Percentiles rank a stretch among this genome's conserved stretches.
phyloP scores from a whole-genome alignment of 2,888 invertebrate species.

The Ptilodon capucinus region DNA sequence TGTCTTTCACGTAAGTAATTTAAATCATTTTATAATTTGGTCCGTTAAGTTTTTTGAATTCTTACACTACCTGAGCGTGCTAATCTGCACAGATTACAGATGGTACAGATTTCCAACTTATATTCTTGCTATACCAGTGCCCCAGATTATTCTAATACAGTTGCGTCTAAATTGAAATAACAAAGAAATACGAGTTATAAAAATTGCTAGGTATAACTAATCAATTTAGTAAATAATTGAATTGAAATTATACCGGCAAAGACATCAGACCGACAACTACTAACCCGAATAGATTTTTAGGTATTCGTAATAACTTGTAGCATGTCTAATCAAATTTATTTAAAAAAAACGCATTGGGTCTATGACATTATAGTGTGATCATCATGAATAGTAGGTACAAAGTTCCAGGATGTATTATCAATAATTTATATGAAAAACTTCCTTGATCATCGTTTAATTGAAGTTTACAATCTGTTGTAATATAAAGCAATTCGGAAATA shows the following conservation, averaged over 20 bases:
- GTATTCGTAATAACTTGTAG: neutral
- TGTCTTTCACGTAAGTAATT: constrained; percentile 94
- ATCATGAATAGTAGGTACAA: neutral
- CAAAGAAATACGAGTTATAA: neutral
- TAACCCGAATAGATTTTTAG: neutral
- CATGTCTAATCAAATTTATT: neutral
- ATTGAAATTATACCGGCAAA: neutral
- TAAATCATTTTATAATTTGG: too few species aligned
- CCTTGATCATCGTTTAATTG: neutral
- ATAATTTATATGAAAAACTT: neutral
- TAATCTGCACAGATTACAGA: too few species aligned
- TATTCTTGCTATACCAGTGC: neutral
- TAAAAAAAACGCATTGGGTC: neutral
- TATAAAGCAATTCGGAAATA: neutral
- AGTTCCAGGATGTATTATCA: neutral
- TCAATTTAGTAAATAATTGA: neutral
- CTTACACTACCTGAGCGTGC: too few species aligned
- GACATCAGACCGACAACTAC: neutral
- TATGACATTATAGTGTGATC: neutral
- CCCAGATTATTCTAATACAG: neutral
- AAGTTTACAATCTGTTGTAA: neutral
- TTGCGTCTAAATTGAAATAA: neutral
- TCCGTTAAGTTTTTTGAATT: too few species aligned
- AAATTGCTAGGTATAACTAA: neutral
- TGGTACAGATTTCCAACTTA: too few species aligned